Evolutionary conservation across 2,113 vertebrate genomes (phyloP), one percentile per base, ranked within the genome.

Genomic region (Mobula birostris): DNA sequence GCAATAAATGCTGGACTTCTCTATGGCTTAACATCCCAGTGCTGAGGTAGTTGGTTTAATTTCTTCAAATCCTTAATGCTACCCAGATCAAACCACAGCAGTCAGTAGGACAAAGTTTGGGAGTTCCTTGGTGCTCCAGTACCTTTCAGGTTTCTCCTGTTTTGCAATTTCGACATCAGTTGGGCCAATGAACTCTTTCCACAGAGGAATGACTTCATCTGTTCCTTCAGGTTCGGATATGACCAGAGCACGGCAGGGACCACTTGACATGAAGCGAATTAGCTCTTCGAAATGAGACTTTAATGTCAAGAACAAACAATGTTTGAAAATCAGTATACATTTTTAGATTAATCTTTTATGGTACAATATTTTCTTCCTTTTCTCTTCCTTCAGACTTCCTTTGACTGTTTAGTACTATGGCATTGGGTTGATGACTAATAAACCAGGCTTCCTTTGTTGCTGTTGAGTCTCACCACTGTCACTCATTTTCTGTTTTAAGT

Each of bases 241-340:
- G 4, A 98, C 96, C 95, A 98, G 96, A 92, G 98, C 94, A 82
- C 96, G 97, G 94, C 96, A 97, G 0, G 97, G 97, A 40, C 98
- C 98, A 40, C 98, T 97, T 94, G 97, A 97, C 97, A 98, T 98
- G 77, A 98, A 97, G 94, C 95, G 96, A 3, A 98, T 95, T 96
- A 98, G 95, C 94, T 97, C 97, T 94, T 97, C 96, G 95, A 98
- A 98, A 95, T 95, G 95, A 7, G 95, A 96, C 98, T 98, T 78
- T 5, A n/a, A 68, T 91, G 93, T 63, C 19, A 72, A 88, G 94
- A 78, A 95, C 95, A 95, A 79, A 94, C 77, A 94, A 48, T 76
- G 12, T 0, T 29, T 21, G 27, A n/a, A 88, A 88, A 63, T 88
- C 83, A 88, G 5, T n/a, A 14, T 0, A 19, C 29, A 7, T 90